phyloP scores from a whole-genome alignment of 2,888 invertebrate genomes.

The Drosophila subsilvestris region DNA sequence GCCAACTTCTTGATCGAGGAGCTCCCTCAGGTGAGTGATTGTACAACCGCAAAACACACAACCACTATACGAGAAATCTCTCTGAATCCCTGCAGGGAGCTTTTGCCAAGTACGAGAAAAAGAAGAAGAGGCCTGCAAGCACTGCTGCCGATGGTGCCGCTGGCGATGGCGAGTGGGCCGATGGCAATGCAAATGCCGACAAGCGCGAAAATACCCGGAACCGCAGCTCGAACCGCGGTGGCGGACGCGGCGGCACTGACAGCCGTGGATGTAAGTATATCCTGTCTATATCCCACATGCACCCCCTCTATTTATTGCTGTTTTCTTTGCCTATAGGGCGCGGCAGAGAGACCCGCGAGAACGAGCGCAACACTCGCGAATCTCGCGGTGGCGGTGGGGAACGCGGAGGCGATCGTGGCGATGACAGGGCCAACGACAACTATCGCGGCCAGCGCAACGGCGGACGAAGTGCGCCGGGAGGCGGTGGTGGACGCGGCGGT shows the following conservation, averaged over 20 bases:
- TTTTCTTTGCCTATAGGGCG: constrained; percentile 82
- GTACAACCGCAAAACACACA: not conserved
- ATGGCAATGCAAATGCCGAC: constrained; percentile 82
- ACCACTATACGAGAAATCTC: not conserved
- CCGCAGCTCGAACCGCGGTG: constrained; percentile 83
- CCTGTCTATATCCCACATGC: not conserved
- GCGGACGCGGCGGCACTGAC: constrained; percentile 84
- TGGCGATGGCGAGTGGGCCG: constrained; percentile 84
- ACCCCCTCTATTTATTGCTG: no score
- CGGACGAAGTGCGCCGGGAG: constrained; percentile 56
- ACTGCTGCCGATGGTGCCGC: constrained; percentile 85
- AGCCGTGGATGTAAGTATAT: constrained; percentile 85
- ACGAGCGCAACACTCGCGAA: constrained; percentile 85
- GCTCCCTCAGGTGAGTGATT: constrained; percentile 82
- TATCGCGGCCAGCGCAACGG: constrained; percentile 72
- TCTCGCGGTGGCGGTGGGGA: constrained; percentile 81
- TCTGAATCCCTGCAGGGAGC: constrained; percentile 86
- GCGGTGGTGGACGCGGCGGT: constrained; percentile 65
- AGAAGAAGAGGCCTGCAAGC: constrained; percentile 91
- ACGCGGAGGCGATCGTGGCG: constrained; percentile 81
- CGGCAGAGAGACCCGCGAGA: constrained; percentile 87
- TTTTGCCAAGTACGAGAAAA: constrained; percentile 94
- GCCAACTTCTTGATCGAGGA: constrained; percentile 84
- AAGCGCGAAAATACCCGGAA: constrained; percentile 83
- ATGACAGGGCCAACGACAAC: constrained; percentile 70